phyloP scores from a whole-genome alignment of 35 echinoderm and acorn worm species.

The Acanthaster planci region DNA sequence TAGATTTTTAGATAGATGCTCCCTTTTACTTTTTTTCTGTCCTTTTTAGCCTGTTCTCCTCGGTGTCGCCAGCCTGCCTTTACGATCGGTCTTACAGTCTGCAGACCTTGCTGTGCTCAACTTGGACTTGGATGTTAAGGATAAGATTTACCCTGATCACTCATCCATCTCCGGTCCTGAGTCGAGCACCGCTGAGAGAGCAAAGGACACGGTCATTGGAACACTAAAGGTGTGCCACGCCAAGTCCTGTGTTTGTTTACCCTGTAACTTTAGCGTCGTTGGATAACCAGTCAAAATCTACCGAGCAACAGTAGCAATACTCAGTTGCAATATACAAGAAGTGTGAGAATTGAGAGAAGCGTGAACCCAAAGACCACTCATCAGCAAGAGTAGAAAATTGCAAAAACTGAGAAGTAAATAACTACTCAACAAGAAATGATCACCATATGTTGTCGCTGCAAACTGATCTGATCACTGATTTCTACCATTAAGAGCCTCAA shows the following conservation, averaged over 20 bases:
- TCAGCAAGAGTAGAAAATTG: too few relatives aligned
- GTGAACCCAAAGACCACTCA: too few relatives aligned
- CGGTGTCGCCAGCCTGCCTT: conserved; percentile 77
- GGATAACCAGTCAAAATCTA: too few relatives aligned
- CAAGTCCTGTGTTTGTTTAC: not conserved
- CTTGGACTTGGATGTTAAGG: conserved; percentile 50
- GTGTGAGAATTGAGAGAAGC: too few relatives aligned
- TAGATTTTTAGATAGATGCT: too few relatives aligned
- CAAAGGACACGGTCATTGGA: not conserved
- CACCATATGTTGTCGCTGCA: too few relatives aligned
- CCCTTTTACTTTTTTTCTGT: not conserved
- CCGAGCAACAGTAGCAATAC: too few relatives aligned
- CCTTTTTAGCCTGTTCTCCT: conserved; percentile 67
- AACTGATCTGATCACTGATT: too few relatives aligned
- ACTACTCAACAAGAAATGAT: too few relatives aligned
- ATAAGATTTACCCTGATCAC: conserved; percentile 30
- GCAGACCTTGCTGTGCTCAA: conserved; percentile 41
- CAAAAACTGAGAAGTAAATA: too few relatives aligned
- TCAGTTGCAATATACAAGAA: too few relatives aligned
- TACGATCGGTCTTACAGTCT: conserved; percentile 73
- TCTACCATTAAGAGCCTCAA: too few relatives aligned
- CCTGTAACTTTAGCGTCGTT: not conserved
- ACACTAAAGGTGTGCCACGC: conserved; percentile 1
- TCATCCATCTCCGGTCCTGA: conserved; percentile 4
- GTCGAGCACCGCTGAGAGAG: not conserved